phyloP scores from a whole-genome alignment of 2,888 invertebrate genomes.

The Aethes cnicana region DNA sequence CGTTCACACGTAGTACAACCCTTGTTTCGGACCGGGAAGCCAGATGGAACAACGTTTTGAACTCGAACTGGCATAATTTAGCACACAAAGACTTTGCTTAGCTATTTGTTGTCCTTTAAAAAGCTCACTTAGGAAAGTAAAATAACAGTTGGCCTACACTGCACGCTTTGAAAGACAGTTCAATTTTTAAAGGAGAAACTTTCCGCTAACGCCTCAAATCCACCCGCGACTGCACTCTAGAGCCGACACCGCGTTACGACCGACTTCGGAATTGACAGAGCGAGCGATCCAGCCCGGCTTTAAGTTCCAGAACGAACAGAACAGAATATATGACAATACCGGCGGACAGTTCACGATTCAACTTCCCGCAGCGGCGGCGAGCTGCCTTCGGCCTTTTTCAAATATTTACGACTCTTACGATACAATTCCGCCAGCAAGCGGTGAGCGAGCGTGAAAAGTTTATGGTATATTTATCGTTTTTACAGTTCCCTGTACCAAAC shows the following conservation, averaged over 20 bases:
- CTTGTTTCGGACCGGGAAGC: constrained; percentile 3
- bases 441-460: constrained; percentile 52
- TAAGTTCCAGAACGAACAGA: constrained; percentile 29
- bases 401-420: constrained; percentile 55
- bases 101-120: not conserved
- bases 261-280: constrained; percentile 44
- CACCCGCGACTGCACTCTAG: constrained; percentile 17
- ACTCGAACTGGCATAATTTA: constrained; percentile 13
- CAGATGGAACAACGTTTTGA: constrained; percentile 18
- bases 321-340: constrained; percentile 32
- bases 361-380: constrained; percentile 33
- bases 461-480: constrained; percentile 49
- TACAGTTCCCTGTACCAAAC: constrained; percentile 30
- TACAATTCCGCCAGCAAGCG: constrained; percentile 46
- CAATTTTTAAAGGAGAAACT: constrained; percentile 11
- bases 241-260: constrained; percentile 42
- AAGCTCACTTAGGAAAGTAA: not conserved
- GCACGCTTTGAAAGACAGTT: constrained; percentile 7
- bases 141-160: not conserved
- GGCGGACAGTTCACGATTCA: constrained; percentile 37
- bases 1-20: constrained; percentile 9
- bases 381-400: constrained; percentile 44
- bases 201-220: constrained; percentile 19
- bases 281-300: constrained; percentile 37
- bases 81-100: constrained; percentile 8